Base-by-base conservation (phyloP, 2,797 vertebrate genomes). In the Gambusia yucatana region DNA sequence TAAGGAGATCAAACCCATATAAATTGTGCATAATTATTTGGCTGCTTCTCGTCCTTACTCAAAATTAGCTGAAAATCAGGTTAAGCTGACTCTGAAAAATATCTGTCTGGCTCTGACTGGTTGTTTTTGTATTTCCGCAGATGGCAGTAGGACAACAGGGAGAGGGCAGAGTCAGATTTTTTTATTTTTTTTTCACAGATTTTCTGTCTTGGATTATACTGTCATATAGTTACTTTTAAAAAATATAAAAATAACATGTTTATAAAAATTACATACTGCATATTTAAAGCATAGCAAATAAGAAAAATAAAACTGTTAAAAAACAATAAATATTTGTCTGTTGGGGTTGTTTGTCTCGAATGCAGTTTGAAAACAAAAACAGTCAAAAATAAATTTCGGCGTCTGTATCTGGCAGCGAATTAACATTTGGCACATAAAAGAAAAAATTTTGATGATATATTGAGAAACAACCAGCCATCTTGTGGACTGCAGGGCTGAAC, bases 401-500 rank as follows among this genome's bases (percentile, higher is more conserved):
- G 57, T 59, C 57, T 59, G n/a, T 28, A 59, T 28, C 28, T 59
- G n/a, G 57, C 57, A 61, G n/a, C 5, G 5, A 61, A 28, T 59
- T 59, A 28, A 33, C 13, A 33, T 61, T 30, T 61, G 28, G 30
- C 30, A 17, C 28, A 17, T 61, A 61, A 33, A 61, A 33, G 28
- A 17, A 30, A 30, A 11, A 61, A 61, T 17, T 16, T 33, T 33
- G n/a, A 33, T 1, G 28, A 16, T 16, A 6, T 16, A 30, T 17
- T 75, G 5, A 39, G 52, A 75, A 50, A 85, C 73, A 65, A 44
- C 36, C 4, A 20, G 7, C 36, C 20, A 14, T 25, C 63, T 67
- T 67, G 63, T 67, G 36, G 36, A 67, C 63, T 67, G 63, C 39
- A 39, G 63, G 33, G 77, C 78, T 79, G 20, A 57, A n/a, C 46